Conservation (phyloP, 2,113 vertebrate genomes). For the Thalassoma bifasciatum region DNA sequence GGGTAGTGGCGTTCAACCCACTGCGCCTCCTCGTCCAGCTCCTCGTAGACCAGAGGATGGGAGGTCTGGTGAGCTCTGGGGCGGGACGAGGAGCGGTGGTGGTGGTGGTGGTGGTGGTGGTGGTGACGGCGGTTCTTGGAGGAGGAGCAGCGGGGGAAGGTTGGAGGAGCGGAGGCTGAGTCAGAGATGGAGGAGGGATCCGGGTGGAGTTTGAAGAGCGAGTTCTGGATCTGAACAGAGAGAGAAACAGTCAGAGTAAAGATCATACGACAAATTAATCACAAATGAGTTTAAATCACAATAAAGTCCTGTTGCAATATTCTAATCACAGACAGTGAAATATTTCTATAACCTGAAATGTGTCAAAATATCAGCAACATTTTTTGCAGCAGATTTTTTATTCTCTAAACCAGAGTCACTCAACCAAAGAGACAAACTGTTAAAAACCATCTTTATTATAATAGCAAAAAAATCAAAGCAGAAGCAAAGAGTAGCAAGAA, state of each 20-base stretch:
- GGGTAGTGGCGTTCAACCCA: slow-evolving; percentile 48
- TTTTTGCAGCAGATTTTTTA: too few relatives aligned
- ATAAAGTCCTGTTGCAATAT: too few relatives aligned
- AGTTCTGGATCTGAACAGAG: slow-evolving; percentile 81
- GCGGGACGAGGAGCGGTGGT: slow-evolving; percentile 52
- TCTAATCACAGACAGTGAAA: too few relatives aligned
- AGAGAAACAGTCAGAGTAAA: neutral
- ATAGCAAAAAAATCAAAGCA: too few relatives aligned
- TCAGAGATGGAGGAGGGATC: slow-evolving; percentile 45
- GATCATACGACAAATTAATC: too few relatives aligned
- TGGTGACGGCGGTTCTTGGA: slow-evolving; percentile 69
- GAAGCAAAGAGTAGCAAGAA: too few relatives aligned
- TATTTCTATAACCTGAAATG: too few relatives aligned
- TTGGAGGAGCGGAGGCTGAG: slow-evolving; percentile 53
- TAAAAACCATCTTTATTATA: too few relatives aligned
- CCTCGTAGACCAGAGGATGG: slow-evolving; percentile 59
- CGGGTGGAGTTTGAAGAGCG: slow-evolving; percentile 74
- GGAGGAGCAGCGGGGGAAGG: slow-evolving; percentile 49
- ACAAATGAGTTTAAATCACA: too few relatives aligned
- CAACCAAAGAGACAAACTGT: too few relatives aligned
- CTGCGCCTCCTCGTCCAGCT: slow-evolving; percentile 53
- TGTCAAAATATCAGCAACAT: too few relatives aligned
- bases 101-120: slow-evolving; percentile 59
- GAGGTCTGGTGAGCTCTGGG: slow-evolving; percentile 65
- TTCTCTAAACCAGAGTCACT: too few relatives aligned